These are phyloP conservation scores for Zophobas atratus DNA, from an alignment of 1,140 invertebrate genomes.

Conservation along the genomic window DNA sequence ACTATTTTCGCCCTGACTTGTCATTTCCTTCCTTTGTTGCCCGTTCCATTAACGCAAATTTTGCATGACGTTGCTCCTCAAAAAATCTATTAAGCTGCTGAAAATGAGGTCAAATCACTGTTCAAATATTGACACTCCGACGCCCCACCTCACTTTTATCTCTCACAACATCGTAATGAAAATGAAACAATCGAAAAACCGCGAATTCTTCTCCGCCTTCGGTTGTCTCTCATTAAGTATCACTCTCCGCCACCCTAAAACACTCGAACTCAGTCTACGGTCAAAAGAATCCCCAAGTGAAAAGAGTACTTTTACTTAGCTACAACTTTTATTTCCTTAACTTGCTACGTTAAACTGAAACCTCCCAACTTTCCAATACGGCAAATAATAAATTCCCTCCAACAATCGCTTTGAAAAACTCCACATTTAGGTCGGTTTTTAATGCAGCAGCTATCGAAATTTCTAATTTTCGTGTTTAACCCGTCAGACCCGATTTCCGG, in stretches of 20 bases:
- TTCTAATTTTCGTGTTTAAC: not conserved
- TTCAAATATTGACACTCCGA: not conserved
- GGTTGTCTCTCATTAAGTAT: not conserved
- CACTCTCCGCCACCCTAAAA: too few relatives aligned
- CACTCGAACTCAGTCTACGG: not conserved
- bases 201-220: not conserved
- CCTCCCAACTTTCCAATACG: not conserved
- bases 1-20: too few relatives aligned
- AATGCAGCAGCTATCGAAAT: not conserved
- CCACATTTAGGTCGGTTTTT: too few relatives aligned
- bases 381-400: not conserved
- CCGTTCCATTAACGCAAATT: not conserved
- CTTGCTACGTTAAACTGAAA: too few relatives aligned
- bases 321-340: conserved; percentile 8
- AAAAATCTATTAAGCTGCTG: not conserved
- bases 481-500: conserved; percentile 5
- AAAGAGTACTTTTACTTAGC: conserved; percentile 7
- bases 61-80: not conserved
- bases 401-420: too few relatives aligned
- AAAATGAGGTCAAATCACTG: not conserved
- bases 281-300: conserved; percentile 3
- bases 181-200: conserved; percentile 17
- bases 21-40: too few relatives aligned
- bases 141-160: not conserved
- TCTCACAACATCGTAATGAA: not conserved